phyloP scores from a whole-genome alignment of 2,797 vertebrate genomes.

The Falco novaeseelandiae region DNA sequence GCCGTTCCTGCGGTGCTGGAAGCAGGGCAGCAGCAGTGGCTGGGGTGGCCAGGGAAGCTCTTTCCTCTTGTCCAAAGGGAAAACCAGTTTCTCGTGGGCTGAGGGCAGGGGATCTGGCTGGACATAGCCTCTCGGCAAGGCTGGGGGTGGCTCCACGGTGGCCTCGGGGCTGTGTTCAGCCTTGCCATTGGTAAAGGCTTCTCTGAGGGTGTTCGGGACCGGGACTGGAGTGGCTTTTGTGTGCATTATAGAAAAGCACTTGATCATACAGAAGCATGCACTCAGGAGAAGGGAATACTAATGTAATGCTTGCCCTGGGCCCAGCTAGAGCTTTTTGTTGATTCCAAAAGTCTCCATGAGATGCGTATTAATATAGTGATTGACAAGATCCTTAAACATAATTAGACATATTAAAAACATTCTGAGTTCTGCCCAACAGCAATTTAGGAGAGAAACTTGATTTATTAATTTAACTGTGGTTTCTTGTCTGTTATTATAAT shows the following conservation, averaged over 20 bases:
- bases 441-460: background rate
- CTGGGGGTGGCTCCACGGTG: background rate
- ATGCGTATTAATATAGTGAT: background rate
- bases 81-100: rapidly evolving
- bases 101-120: background rate
- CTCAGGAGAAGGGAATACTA: rapidly evolving
- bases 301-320: background rate
- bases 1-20: background rate
- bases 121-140: background rate
- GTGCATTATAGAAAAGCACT: rapidly evolving
- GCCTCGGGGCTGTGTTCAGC: background rate
- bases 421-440: background rate
- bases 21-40: background rate
- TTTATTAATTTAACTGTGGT: conserved; percentile 12
- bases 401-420: background rate
- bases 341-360: background rate
- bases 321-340: background rate
- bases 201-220: background rate
- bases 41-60: background rate
- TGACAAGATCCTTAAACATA: background rate
- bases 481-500: background rate
- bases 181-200: rapidly evolving
- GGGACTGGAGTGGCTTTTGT: rapidly evolving
- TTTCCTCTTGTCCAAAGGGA: background rate
- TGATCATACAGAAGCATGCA: rapidly evolving